These are phyloP conservation scores for Malurus cyaneus DNA, from an alignment of 2,113 vertebrate genomes.

Conservation along the genomic window DNA sequence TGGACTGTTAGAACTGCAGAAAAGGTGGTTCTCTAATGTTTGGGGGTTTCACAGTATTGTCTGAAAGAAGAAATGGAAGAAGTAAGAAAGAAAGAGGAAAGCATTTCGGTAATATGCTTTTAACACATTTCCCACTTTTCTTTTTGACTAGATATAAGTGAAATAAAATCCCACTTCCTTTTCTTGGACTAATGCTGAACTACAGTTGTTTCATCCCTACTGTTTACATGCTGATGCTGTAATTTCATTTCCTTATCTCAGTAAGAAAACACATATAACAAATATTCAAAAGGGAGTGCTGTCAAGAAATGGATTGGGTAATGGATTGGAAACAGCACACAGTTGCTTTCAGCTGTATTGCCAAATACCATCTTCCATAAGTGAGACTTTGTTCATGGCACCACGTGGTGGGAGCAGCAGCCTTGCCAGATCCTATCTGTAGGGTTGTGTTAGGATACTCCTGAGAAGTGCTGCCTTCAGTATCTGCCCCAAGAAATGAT, in stretches of 20 bases:
- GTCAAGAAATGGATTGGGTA: neutral
- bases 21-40: neutral
- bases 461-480: neutral
- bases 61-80: neutral
- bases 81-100: neutral
- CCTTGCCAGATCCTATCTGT: neutral
- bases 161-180: neutral
- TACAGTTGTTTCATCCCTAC: neutral
- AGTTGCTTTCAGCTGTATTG: neutral
- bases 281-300: neutral
- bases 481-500: neutral
- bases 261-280: neutral
- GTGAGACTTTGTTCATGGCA: neutral
- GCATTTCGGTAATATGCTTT: neutral
- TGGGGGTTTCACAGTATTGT: neutral
- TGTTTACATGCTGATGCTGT: neutral
- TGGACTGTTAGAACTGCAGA: neutral
- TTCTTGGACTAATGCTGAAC: neutral
- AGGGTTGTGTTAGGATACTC: neutral
- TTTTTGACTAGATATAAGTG: neutral
- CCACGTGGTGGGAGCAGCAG: neutral
- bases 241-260: neutral
- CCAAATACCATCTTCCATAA: neutral
- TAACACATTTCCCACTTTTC: neutral
- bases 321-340: neutral